phyloP scores from a whole-genome alignment of 1,140 invertebrate genomes.

The Drepana arcuata region DNA sequence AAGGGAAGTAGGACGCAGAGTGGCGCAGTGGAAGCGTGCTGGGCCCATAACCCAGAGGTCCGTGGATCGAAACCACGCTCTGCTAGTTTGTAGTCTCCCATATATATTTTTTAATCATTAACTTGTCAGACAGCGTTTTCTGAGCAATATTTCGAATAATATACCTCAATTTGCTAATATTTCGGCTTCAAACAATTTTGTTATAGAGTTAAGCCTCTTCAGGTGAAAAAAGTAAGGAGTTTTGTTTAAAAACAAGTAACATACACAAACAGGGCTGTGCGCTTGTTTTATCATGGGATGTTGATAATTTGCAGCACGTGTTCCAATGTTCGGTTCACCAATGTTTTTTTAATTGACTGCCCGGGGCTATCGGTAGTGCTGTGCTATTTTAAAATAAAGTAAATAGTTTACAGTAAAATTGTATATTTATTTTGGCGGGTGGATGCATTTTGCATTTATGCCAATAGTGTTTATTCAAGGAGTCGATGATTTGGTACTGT shows the following conservation, averaged over 20 bases:
- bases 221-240: too few species aligned
- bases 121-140: too few species aligned
- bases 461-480: too few species aligned
- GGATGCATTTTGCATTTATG: neutral
- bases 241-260: slow-evolving; percentile 49
- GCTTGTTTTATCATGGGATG: slow-evolving; percentile 67
- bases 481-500: neutral
- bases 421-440: neutral
- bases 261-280: slow-evolving; percentile 34
- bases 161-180: too few species aligned
- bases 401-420: slow-evolving; percentile 3
- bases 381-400: slow-evolving; percentile 19
- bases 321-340: slow-evolving; percentile 5
- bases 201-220: too few species aligned
- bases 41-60: slow-evolving; percentile 46
- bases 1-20: slow-evolving; percentile 36
- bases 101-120: too few species aligned
- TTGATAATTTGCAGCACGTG: slow-evolving; percentile 62
- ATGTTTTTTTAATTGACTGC: slow-evolving; percentile 33
- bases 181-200: too few species aligned
- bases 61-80: slow-evolving; percentile 50
- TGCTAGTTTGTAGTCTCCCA: too few species aligned
- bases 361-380: slow-evolving; percentile 1
- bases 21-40: slow-evolving; percentile 48
- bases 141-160: too few species aligned